phyloP scores from a whole-genome alignment of 1,140 invertebrate species.

The Drosophila micromelanica region DNA sequence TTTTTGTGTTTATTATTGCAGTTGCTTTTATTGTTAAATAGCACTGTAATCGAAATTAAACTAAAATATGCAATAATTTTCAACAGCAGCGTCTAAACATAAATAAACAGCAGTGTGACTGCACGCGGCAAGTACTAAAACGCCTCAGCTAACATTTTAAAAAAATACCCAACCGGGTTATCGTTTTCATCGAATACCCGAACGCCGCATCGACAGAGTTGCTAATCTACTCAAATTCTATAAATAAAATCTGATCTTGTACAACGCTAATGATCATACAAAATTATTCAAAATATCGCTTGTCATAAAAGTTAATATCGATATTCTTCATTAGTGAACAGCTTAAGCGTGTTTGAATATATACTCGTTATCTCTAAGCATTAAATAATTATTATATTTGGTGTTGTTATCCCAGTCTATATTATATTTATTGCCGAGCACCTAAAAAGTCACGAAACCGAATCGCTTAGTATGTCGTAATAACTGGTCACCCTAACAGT shows the following conservation, averaged over 20 bases:
- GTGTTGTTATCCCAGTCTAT: too few species aligned
- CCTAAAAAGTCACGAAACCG: too few species aligned
- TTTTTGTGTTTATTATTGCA: background rate
- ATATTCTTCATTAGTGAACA: too few species aligned
- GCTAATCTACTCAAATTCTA: background rate
- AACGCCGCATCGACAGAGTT: background rate
- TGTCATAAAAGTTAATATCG: too few species aligned
- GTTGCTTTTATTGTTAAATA: conserved; percentile 9
- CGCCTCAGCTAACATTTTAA: background rate
- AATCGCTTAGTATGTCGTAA: background rate
- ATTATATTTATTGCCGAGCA: too few species aligned
- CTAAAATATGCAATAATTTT: conserved; percentile 41
- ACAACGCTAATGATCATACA: too few species aligned
- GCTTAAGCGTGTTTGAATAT: too few species aligned
- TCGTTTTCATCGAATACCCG: background rate
- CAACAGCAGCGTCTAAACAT: conserved; percentile 43
- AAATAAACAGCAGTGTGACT: conserved; percentile 51
- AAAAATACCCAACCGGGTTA: conserved; percentile 1
- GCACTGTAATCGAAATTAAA: conserved; percentile 19
- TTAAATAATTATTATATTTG: too few species aligned
- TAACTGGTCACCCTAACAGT: conserved; percentile 29
- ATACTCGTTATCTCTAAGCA: too few species aligned
- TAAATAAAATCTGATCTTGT: background rate
- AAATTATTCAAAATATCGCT: too few species aligned
- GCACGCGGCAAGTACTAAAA: conserved; percentile 10